Conservation (phyloP, 2,888 invertebrate species). For the Melanchra persicariae region DNA sequence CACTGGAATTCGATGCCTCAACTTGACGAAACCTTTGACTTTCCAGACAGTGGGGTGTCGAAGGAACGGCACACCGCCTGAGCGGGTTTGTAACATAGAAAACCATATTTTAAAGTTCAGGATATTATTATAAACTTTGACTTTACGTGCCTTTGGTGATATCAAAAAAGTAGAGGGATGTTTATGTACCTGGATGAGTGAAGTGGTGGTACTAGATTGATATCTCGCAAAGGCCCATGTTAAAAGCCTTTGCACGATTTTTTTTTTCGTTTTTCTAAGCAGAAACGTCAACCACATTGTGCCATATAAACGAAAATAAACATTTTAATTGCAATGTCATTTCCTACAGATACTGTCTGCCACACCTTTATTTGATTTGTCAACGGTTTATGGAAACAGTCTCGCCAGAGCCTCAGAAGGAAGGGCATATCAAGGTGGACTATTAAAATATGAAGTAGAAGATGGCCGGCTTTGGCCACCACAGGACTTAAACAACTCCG, state of each 20-base stretch:
- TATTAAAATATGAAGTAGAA: constrained; percentile 67
- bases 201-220: too few species aligned
- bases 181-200: too few species aligned
- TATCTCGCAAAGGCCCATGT: too few species aligned
- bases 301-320: too few species aligned
- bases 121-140: too few species aligned
- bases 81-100: not conserved
- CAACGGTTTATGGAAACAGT: constrained; percentile 25
- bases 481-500: constrained; percentile 18
- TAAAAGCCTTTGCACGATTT: too few species aligned
- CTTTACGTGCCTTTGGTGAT: too few species aligned
- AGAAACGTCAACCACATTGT: too few species aligned
- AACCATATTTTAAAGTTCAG: not conserved
- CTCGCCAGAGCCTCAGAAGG: constrained; percentile 15
- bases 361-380: constrained; percentile 39
- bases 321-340: too few species aligned
- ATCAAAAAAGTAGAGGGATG: too few species aligned
- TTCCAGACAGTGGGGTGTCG: constrained; percentile 50
- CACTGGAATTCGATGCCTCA: constrained; percentile 69
- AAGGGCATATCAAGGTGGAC: constrained; percentile 50
- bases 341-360: constrained; percentile 25
- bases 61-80: constrained; percentile 21
- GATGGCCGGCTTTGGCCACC: constrained; percentile 71
- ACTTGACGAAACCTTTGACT: constrained; percentile 71
- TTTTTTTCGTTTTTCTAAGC: too few species aligned